Evolutionary conservation across 2,888 invertebrate species (phyloP).

Genomic region (Hymenopus coronatus): DNA sequence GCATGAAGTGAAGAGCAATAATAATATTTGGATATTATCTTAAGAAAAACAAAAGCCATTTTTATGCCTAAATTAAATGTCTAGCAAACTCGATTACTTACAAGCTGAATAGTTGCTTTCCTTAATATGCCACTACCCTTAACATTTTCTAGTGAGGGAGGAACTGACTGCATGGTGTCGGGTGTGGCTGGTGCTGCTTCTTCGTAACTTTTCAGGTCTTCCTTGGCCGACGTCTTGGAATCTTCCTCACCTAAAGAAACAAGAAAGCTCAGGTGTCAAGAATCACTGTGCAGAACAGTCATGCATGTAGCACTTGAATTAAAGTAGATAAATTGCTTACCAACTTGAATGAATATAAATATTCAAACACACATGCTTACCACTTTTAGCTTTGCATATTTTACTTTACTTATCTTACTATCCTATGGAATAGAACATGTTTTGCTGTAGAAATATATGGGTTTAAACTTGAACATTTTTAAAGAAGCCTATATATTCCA

Average conservation of each 20-base stretch:
- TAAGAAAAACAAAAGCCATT: not conserved
- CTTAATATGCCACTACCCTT: not conserved
- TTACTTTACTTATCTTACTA: too few species aligned
- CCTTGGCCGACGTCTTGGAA: conserved; percentile 48
- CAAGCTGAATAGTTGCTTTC: conserved; percentile 26
- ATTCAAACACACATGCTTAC: too few species aligned
- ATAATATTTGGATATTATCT: not conserved
- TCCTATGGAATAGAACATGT: too few species aligned
- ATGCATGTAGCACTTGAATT: too few species aligned
- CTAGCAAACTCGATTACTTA: not conserved
- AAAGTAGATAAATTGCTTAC: too few species aligned
- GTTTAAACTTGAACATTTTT: too few species aligned
- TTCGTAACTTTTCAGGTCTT: conserved; percentile 42
- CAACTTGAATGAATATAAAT: too few species aligned
- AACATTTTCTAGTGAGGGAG: conserved; percentile 17
- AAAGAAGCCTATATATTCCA: too few species aligned
- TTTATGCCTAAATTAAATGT: not conserved
- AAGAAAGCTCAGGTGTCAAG: not conserved
- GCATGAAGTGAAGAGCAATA: not conserved
- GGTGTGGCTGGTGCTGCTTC: conserved; percentile 34
- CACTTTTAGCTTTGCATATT: too few species aligned
- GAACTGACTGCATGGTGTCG: conserved; percentile 20
- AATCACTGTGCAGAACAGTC: not conserved
- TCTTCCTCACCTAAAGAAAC: conserved; percentile 44
- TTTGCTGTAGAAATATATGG: too few species aligned